These are phyloP conservation scores for Gallirallus australis DNA, from an alignment of 2,797 vertebrate genomes.

Conservation along the genomic window DNA sequence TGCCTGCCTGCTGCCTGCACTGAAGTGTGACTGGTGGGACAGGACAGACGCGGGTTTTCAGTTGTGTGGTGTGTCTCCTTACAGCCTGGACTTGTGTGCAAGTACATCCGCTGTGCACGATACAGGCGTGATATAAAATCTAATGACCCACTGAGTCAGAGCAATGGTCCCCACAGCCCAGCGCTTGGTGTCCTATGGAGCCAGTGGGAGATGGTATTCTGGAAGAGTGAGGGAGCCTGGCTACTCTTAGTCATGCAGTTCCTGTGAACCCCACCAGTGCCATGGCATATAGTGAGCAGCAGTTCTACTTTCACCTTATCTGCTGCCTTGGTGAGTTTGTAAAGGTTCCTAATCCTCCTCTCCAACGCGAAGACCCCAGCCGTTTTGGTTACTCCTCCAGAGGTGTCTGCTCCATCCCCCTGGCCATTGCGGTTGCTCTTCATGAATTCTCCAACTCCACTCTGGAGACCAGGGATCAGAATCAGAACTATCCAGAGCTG, in stretches of 20 bases:
- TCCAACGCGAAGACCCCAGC: not conserved
- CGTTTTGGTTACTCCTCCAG: not conserved
- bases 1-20: not conserved
- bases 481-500: not conserved
- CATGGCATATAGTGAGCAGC: not conserved
- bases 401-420: not conserved
- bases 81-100: not conserved
- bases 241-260: not conserved
- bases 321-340: not conserved
- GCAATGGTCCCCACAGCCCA: not conserved
- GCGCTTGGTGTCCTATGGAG: not conserved
- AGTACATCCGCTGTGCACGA: not conserved
- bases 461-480: not conserved
- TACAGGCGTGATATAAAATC: not conserved
- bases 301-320: not conserved
- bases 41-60: not conserved
- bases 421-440: not conserved
- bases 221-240: rapidly evolving
- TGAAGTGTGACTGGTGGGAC: not conserved
- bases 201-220: not conserved
- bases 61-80: not conserved
- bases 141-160: not conserved
- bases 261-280: not conserved
- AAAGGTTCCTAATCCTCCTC: not conserved
- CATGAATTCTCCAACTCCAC: not conserved